Evolutionary conservation across 2,797 vertebrate genomes (phyloP).

Genomic region (Chelon labrosus): DNA sequence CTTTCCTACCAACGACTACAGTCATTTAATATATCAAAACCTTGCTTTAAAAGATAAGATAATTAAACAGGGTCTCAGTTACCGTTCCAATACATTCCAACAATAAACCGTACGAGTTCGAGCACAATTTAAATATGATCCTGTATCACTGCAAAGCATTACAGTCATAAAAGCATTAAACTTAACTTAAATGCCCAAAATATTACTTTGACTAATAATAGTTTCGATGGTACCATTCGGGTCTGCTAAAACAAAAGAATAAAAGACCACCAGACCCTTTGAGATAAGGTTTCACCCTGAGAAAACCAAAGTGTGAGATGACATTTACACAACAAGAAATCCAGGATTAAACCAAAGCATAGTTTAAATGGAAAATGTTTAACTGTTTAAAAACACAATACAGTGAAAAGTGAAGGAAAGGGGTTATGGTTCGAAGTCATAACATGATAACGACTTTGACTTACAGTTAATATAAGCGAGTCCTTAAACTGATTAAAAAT

Average conservation of each 20-base stretch:
- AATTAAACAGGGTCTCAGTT: slow-evolving; percentile 32
- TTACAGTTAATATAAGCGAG: slow-evolving; percentile 13
- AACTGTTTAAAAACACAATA: slow-evolving; percentile 20
- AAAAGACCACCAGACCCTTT: slow-evolving; percentile 23
- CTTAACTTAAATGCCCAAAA: slow-evolving; percentile 50
- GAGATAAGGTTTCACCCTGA: slow-evolving; percentile 62
- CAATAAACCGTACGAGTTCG: slow-evolving; percentile 23
- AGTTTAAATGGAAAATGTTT: slow-evolving; percentile 40
- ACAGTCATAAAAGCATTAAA: slow-evolving; percentile 38
- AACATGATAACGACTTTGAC: slow-evolving; percentile 3
- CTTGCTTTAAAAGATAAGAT: slow-evolving; percentile 28
- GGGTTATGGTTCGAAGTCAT: background rate
- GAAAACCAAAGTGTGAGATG: slow-evolving; percentile 61
- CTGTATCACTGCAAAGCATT: slow-evolving; percentile 8
- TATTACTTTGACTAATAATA: background rate
- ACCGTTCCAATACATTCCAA: slow-evolving; percentile 37
- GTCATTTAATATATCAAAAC: slow-evolving; percentile 30
- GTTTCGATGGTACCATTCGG: slow-evolving; percentile 48
- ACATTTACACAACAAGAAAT: slow-evolving; percentile 33
- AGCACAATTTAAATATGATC: slow-evolving; percentile 17
- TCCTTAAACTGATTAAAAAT: slow-evolving; percentile 12
- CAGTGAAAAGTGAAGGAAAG: slow-evolving; percentile 34
- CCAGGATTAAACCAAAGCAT: slow-evolving; percentile 27
- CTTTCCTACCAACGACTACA: slow-evolving; percentile 15
- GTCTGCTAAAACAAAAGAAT: background rate